Conservation (phyloP, 2,113 vertebrate species). For the Mus spicilegus region DNA sequence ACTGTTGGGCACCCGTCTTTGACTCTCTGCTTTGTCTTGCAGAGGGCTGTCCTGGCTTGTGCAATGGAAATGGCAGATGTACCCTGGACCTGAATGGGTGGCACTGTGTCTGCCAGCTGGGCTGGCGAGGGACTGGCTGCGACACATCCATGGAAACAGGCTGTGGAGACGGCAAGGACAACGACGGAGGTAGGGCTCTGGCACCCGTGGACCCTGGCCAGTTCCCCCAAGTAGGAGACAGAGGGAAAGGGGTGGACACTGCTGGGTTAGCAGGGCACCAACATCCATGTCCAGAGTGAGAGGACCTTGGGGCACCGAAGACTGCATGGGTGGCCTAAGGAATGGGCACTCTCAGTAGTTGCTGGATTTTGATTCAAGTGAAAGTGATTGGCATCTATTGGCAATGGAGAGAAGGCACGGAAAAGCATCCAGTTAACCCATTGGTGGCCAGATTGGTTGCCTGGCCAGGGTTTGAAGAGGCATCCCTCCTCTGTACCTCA, state of each 20-base stretch:
- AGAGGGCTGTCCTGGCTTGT: slow-evolving; percentile 99
- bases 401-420: neutral
- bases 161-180: slow-evolving; percentile 97
- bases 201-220: neutral
- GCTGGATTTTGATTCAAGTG: slow-evolving; percentile 18
- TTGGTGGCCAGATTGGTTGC: neutral
- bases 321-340: neutral
- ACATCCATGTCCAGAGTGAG: neutral
- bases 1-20: fast-evolving
- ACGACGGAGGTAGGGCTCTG: slow-evolving; percentile 94
- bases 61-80: slow-evolving; percentile 98
- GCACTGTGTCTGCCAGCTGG: slow-evolving; percentile 98
- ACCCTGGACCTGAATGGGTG: slow-evolving; percentile 97
- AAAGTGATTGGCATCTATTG: neutral
- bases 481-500: neutral
- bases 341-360: neutral
- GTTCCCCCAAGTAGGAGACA: neutral
- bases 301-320: neutral
- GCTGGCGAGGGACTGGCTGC: slow-evolving; percentile 97
- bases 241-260: neutral
- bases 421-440: neutral
- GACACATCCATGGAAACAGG: slow-evolving; percentile 99
- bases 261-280: neutral
- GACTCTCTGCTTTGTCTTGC: slow-evolving; percentile 85
- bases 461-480: neutral